Percentiles rank a stretch among this genome's conserved stretches.
Conservation (phyloP, 2,888 invertebrate genomes). For the Acholoe squamosa region DNA sequence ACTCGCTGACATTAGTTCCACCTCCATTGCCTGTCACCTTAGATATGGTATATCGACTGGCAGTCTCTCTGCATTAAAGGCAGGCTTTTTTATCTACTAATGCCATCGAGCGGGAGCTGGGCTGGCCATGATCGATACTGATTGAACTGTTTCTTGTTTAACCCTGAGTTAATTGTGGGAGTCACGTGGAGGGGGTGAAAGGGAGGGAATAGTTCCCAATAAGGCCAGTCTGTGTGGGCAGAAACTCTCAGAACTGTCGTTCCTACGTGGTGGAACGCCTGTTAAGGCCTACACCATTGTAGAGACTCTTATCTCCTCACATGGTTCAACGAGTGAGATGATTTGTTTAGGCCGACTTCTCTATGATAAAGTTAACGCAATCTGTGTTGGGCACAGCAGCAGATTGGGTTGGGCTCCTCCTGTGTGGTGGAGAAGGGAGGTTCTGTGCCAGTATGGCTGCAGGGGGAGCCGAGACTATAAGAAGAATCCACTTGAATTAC, state of each 20-base stretch:
- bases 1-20: neutral
- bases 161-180: conserved; percentile 40
- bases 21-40: neutral
- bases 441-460: neutral
- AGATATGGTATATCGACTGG: neutral
- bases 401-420: neutral
- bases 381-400: conserved; percentile 23
- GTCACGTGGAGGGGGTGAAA: neutral
- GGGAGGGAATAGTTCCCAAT: neutral
- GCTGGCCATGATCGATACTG: conserved; percentile 36
- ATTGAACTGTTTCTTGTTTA: conserved; percentile 45
- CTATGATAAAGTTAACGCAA: conserved; percentile 41
- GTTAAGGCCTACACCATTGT: conserved; percentile 20
- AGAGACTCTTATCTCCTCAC: conserved; percentile 49
- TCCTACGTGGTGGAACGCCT: neutral
- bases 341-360: conserved; percentile 51
- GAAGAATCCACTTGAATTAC: too few species aligned
- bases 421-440: neutral
- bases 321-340: conserved; percentile 33
- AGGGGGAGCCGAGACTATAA: neutral
- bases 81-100: conserved; percentile 20
- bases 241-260: too few species aligned
- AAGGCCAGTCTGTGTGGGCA: too few species aligned
- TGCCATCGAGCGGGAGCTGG: neutral
- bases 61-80: neutral